These are phyloP conservation scores for Solen grandis DNA, from an alignment of 1,140 invertebrate species.

Conservation along the genomic window DNA sequence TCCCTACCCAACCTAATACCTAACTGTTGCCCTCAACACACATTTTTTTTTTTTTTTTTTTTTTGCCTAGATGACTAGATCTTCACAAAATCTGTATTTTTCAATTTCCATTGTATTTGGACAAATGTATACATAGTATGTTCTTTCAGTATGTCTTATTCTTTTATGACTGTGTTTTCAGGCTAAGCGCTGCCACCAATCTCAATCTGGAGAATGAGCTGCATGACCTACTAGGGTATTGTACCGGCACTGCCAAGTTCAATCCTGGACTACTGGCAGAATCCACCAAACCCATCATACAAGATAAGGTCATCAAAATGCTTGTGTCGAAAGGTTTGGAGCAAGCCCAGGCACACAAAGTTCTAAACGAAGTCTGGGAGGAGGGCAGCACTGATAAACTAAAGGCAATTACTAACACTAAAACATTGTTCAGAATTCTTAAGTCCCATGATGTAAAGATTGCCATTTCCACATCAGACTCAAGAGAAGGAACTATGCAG, in stretches of 20 bases:
- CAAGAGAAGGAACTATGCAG: constrained; percentile 76
- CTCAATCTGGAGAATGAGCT: constrained; percentile 76
- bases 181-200: constrained; percentile 65
- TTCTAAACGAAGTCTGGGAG: constrained; percentile 68
- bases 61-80: too few species aligned
- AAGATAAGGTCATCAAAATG: constrained; percentile 74
- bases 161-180: too few species aligned
- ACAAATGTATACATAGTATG: too few species aligned
- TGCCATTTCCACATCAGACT: constrained; percentile 82
- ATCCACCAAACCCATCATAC: constrained; percentile 77
- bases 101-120: too few species aligned
- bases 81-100: too few species aligned
- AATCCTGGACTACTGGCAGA: constrained; percentile 82
- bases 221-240: constrained; percentile 80
- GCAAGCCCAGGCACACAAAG: constrained; percentile 56
- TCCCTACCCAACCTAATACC: too few species aligned
- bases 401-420: constrained; percentile 79
- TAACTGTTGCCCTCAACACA: too few species aligned
- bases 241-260: constrained; percentile 70
- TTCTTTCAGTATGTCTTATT: too few species aligned
- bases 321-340: constrained; percentile 78
- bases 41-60: too few species aligned
- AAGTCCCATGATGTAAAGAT: constrained; percentile 80
- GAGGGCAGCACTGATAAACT: constrained; percentile 71
- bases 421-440: constrained; percentile 79